Conservation (phyloP, 2,113 vertebrate species). For the Colistium nudipinnis region DNA sequence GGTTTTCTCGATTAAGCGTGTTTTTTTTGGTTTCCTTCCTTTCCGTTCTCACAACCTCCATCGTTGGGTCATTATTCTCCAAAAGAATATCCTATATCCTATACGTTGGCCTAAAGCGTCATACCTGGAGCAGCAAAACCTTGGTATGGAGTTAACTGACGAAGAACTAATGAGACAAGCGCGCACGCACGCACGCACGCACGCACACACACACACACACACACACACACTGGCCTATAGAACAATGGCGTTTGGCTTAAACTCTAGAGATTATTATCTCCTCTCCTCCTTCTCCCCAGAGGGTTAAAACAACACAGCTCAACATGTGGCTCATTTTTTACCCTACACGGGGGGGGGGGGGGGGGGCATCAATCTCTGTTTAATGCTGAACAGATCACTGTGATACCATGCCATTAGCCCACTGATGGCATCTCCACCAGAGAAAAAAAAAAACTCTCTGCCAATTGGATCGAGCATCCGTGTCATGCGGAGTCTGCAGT, state of each 20-base stretch:
- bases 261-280: conserved; percentile 77
- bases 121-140: conserved; percentile 7
- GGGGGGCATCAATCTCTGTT: no score
- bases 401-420: conserved; percentile 55
- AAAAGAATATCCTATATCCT: neutral
- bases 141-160: conserved; percentile 30
- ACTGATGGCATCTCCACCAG: conserved; percentile 52
- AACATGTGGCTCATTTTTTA: conserved; percentile 76
- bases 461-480: conserved; percentile 44
- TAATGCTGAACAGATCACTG: conserved; percentile 67
- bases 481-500: conserved; percentile 61
- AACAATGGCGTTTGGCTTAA: conserved; percentile 62
- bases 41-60: conserved; percentile 9
- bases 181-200: conserved; percentile 21
- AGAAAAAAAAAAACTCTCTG: conserved; percentile 20
- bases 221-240: conserved; percentile 14
- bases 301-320: conserved; percentile 80
- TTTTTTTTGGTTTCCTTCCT: neutral
- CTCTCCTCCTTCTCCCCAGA: conserved; percentile 71
- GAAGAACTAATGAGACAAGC: conserved; percentile 16
- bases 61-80: neutral
- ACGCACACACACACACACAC: conserved; percentile 21
- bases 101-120: conserved; percentile 5
- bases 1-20: neutral
- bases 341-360: conserved; percentile 59